phyloP scores from a whole-genome alignment of 2,888 invertebrate genomes.

The Orthosia cruda region DNA sequence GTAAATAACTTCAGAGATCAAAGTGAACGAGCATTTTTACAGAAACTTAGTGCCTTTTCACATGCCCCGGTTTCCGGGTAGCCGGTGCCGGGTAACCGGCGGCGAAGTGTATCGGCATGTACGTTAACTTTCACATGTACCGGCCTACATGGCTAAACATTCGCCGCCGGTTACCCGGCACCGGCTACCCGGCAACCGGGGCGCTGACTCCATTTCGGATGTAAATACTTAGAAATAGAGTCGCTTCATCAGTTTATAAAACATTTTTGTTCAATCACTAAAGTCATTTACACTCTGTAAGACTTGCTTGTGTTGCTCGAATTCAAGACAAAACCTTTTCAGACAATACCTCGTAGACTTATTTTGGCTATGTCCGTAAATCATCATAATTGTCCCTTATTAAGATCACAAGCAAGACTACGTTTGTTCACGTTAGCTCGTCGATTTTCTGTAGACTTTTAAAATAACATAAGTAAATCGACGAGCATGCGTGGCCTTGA shows the following conservation, averaged over 20 bases:
- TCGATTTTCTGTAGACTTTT: too few relatives aligned
- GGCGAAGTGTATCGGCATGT: too few relatives aligned
- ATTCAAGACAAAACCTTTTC: too few relatives aligned
- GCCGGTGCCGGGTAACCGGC: too few relatives aligned
- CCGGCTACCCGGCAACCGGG: too few relatives aligned
- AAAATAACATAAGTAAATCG: too few relatives aligned
- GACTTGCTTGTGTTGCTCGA: constrained; percentile 23
- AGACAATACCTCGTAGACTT: background rate
- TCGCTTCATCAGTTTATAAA: background rate
- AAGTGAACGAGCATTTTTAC: background rate
- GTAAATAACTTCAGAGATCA: background rate
- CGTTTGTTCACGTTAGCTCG: constrained; percentile 3
- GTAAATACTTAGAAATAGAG: background rate
- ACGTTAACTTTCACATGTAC: too few relatives aligned
- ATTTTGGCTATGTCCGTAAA: background rate
- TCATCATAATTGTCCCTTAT: background rate
- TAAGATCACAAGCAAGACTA: constrained; percentile 26
- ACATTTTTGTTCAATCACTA: background rate
- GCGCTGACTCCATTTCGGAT: too few relatives aligned
- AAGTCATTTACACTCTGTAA: background rate
- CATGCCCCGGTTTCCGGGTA: too few relatives aligned
- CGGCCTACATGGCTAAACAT: too few relatives aligned
- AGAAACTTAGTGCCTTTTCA: too few relatives aligned
- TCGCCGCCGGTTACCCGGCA: too few relatives aligned
- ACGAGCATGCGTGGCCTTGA: background rate